Conservation (phyloP, 2,888 invertebrate species). For the Heliconius ethilla region DNA sequence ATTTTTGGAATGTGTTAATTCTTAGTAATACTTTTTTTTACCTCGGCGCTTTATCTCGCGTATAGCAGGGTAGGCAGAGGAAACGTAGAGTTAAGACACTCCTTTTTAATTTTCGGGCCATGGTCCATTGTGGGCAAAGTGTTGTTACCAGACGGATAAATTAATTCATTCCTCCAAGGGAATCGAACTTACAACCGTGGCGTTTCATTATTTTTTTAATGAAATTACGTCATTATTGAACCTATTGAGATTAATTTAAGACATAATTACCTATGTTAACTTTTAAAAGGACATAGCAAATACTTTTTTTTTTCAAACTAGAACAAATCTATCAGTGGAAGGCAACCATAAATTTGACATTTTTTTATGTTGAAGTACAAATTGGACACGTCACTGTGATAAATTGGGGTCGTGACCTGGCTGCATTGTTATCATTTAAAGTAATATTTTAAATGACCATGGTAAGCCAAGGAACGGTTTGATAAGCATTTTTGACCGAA, state of each 20-base stretch:
- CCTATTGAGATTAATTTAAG: too few relatives aligned
- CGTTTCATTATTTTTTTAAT: too few relatives aligned
- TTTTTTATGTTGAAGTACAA: background rate
- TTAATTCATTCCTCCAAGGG: too few relatives aligned
- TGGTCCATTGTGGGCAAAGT: too few relatives aligned
- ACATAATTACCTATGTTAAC: too few relatives aligned
- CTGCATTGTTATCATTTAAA: background rate
- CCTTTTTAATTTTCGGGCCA: too few relatives aligned
- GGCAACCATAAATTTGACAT: background rate
- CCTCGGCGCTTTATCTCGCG: too few relatives aligned
- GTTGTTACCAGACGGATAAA: background rate
- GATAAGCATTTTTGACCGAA: too few relatives aligned
- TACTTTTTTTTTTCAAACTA: background rate
- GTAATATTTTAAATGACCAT: background rate
- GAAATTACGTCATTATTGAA: too few relatives aligned
- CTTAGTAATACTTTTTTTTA: background rate
- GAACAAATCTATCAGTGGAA: background rate
- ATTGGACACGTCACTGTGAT: conserved; percentile 1
- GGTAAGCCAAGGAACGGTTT: too few relatives aligned
- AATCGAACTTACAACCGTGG: too few relatives aligned
- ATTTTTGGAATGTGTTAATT: background rate
- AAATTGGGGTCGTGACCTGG: background rate
- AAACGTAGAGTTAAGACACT: background rate
- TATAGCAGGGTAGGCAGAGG: background rate
- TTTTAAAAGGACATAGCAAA: too few relatives aligned